A percentile compares a stretch with the other conserved stretches of the same genome.
Conservation (phyloP, 1,140 invertebrate genomes). For the Macrostomum lignano region DNA sequence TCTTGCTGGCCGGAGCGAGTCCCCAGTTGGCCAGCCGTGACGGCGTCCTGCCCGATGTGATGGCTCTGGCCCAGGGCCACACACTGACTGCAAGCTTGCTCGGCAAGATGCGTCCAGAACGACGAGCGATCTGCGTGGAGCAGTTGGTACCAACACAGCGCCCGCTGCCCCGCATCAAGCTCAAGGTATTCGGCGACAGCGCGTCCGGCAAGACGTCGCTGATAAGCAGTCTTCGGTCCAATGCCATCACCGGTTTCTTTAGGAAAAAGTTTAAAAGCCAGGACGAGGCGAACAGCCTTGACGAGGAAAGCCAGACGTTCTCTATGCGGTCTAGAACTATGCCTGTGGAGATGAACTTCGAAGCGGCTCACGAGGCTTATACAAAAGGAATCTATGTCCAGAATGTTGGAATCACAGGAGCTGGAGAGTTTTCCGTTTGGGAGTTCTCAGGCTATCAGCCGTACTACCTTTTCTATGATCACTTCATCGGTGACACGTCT, state of each 20-base stretch:
- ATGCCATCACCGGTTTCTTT: conserved; percentile 21
- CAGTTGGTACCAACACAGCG: conserved; percentile 36
- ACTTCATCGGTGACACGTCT: conserved; percentile 40
- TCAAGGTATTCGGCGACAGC: conserved; percentile 46
- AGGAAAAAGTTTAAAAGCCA: conserved; percentile 7
- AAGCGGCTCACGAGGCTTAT: conserved; percentile 33
- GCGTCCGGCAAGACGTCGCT: conserved; percentile 46
- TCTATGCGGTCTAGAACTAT: conserved; percentile 13
- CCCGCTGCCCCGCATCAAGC: conserved; percentile 38
- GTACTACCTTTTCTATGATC: conserved; percentile 47
- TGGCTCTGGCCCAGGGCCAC: conserved; percentile 46
- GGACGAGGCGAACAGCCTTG: conserved; percentile 6
- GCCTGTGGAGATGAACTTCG: conserved; percentile 17
- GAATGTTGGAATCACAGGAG: conserved; percentile 33
- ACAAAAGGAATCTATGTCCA: conserved; percentile 41
- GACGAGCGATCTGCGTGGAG: conserved; percentile 36
- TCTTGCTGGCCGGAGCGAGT: conserved; percentile 35
- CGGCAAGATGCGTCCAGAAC: conserved; percentile 37
- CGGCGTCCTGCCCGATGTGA: conserved; percentile 48
- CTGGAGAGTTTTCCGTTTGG: conserved; percentile 45
- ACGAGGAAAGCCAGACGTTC: conserved; percentile 1
- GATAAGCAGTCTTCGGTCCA: conserved; percentile 37
- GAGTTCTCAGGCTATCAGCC: conserved; percentile 52
- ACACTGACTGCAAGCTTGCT: conserved; percentile 43
- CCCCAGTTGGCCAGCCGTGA: conserved; percentile 32